A percentile compares a stretch with the other conserved stretches of the same genome.
phyloP scores from a whole-genome alignment of 2,113 vertebrate species.

The Saccopteryx bilineata region DNA sequence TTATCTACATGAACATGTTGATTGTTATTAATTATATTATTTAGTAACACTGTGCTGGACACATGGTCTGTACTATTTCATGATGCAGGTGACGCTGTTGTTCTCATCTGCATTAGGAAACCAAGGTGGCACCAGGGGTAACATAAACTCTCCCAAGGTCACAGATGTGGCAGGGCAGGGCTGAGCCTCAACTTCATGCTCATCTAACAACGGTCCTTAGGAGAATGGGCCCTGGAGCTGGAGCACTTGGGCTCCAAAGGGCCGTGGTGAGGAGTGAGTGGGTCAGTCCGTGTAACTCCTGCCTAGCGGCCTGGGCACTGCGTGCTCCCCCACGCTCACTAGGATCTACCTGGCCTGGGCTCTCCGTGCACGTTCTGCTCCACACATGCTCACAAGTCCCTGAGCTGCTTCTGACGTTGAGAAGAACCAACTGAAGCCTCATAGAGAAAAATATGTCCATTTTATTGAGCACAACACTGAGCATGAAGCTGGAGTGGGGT shows the following conservation, averaged over 20 bases:
- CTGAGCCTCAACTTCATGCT: not conserved
- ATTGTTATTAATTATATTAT: not conserved
- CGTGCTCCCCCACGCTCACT: fast-evolving
- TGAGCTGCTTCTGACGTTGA: not conserved
- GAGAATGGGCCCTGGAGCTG: not conserved
- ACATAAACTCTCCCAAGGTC: not conserved
- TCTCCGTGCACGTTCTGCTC: not conserved
- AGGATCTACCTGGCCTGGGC: not conserved
- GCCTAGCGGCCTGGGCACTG: fast-evolving
- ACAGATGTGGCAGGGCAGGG: not conserved
- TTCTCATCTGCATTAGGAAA: not conserved
- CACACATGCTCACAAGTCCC: not conserved
- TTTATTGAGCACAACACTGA: constrained; percentile 81
- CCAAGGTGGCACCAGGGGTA: not conserved
- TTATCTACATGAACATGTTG: not conserved
- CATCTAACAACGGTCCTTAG: not conserved
- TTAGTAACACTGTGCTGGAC: not conserved
- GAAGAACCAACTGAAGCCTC: not conserved
- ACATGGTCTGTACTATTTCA: not conserved
- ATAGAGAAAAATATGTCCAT: constrained; percentile 83
- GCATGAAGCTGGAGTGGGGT: not conserved
- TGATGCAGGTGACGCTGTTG: no score
- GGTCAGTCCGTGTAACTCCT: fast-evolving
- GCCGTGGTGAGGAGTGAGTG: not conserved
- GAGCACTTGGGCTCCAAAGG: not conserved